Percentiles rank a stretch among this genome's conserved stretches.
These are phyloP conservation scores for Chlorops oryzae DNA, from an alignment of 1,140 invertebrate species.

Conservation along the genomic window DNA sequence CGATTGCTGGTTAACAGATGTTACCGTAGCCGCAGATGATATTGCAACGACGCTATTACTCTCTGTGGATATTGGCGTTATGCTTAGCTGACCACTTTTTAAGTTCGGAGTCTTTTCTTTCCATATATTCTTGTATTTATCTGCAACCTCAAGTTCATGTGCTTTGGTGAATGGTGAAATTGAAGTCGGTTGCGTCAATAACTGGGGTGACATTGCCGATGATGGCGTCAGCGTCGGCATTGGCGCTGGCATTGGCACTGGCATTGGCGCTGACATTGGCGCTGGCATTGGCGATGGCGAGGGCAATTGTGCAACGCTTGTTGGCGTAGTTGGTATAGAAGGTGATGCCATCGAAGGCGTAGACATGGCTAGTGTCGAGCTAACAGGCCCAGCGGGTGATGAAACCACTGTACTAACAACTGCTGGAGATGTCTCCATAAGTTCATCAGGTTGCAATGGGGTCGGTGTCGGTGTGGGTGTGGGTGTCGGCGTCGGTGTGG, in stretches of 20 bases:
- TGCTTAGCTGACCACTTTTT: conserved; percentile 37
- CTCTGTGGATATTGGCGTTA: conserved; percentile 35
- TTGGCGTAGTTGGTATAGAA: conserved; percentile 6
- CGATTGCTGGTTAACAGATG: too few species aligned
- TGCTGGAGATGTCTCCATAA: too few species aligned
- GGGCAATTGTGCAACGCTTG: too few species aligned
- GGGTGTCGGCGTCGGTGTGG: neutral
- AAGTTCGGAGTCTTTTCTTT: conserved; percentile 41
- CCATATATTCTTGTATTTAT: conserved; percentile 46
- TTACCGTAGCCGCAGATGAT: conserved; percentile 10
- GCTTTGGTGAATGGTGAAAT: neutral
- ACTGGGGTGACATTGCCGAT: neutral
- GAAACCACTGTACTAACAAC: too few species aligned
- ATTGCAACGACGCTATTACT: conserved; percentile 14
- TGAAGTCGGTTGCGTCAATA: neutral
- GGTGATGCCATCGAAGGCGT: conserved; percentile 15
- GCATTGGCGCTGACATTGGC: too few species aligned
- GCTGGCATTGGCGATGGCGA: too few species aligned
- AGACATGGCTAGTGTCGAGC: conserved; percentile 32
- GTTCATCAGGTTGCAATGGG: conserved; percentile 14
- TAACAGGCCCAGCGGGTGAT: conserved; percentile 30
- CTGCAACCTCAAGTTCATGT: conserved; percentile 35
- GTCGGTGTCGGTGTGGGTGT: neutral
- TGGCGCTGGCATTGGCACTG: too few species aligned
- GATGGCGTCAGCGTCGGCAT: neutral